Conservation (phyloP, 2,888 invertebrate genomes). For the Dryocosmus kuriphilus region DNA sequence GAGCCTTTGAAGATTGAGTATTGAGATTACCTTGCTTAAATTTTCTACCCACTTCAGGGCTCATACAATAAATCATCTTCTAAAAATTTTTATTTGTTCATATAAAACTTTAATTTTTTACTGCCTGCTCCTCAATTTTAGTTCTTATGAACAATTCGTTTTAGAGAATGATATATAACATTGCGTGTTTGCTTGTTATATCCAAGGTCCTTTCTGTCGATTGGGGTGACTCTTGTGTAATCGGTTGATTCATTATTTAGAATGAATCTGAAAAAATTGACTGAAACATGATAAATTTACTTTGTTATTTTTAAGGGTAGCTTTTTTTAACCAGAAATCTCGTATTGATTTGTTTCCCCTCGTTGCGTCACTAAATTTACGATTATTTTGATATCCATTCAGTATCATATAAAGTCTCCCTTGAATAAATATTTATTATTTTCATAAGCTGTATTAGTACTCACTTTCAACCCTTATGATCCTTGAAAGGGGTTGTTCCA, state of each 20-base stretch:
- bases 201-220: background rate
- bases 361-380: background rate
- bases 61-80: too few relatives aligned
- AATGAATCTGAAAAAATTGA: background rate
- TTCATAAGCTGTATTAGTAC: background rate
- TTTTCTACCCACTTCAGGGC: background rate
- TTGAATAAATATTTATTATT: background rate
- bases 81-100: too few relatives aligned
- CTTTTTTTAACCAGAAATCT: background rate
- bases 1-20: background rate
- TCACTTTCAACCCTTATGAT: background rate
- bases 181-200: background rate
- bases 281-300: background rate
- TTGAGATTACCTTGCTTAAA: constrained; percentile 13
- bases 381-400: background rate
- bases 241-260: background rate
- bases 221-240: background rate
- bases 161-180: background rate
- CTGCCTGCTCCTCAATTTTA: too few relatives aligned
- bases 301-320: background rate
- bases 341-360: background rate
- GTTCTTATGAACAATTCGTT: too few relatives aligned
- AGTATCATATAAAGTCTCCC: background rate
- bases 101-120: too few relatives aligned
- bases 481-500: background rate